phyloP scores from a whole-genome alignment of 2,113 vertebrate species.

The Bettongia penicillata region DNA sequence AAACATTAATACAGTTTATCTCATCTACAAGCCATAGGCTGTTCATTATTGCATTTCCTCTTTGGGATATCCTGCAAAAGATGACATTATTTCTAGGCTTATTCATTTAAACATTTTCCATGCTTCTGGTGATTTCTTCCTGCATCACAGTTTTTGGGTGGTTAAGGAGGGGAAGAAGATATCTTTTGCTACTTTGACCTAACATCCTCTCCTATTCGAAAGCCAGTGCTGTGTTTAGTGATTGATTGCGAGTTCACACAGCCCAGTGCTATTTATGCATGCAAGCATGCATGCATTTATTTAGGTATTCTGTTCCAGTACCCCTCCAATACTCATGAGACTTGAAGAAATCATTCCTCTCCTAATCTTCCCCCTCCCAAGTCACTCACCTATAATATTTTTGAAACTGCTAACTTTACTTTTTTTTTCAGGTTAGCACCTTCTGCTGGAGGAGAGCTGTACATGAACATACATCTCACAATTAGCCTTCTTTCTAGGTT shows the following conservation, averaged over 20 bases:
- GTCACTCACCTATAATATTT: not conserved
- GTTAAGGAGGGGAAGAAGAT: no score
- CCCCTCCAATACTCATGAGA: not conserved
- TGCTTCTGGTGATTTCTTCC: not conserved
- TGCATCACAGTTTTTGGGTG: no score
- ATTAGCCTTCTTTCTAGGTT: not conserved
- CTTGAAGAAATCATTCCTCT: not conserved
- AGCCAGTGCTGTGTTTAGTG: not conserved
- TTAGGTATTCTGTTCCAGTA: not conserved
- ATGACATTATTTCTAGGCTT: conserved; percentile 23
- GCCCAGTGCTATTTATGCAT: not conserved
- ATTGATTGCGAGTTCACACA: not conserved
- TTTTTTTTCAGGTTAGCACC: conserved; percentile 55
- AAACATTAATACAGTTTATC: not conserved
- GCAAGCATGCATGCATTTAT: not conserved
- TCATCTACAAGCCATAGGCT: not conserved
- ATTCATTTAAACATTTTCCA: not conserved
- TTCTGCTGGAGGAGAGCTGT: conserved; percentile 43
- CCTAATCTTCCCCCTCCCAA: not conserved
- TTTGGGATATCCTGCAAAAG: not conserved
- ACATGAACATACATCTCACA: not conserved
- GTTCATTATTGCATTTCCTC: not conserved
- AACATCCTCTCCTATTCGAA: not conserved
- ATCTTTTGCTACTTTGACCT: not conserved
- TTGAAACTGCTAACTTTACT: not conserved